Conservation (phyloP, 1,140 invertebrate species). For the Drosophila saltans region DNA sequence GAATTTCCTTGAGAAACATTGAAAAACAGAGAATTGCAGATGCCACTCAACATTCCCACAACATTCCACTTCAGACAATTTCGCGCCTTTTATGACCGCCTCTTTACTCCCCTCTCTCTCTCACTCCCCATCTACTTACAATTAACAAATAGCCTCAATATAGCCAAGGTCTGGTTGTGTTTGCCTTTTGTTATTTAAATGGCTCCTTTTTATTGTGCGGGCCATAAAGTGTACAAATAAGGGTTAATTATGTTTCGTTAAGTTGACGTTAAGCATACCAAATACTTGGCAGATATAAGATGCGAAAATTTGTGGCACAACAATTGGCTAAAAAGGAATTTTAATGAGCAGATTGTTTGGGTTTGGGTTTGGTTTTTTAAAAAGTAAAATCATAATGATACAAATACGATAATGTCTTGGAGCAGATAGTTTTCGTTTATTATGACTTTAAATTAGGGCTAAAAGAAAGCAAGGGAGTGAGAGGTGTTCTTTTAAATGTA, state of each 20-base stretch:
- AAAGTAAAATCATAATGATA: background rate
- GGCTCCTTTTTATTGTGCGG: constrained; percentile 66
- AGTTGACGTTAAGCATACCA: constrained; percentile 49
- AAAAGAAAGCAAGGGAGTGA: no score
- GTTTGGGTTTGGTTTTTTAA: background rate
- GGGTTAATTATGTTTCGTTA: constrained; percentile 70
- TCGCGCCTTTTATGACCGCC: constrained; percentile 27
- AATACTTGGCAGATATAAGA: constrained; percentile 47
- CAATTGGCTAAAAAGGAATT: constrained; percentile 57
- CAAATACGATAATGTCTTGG: background rate
- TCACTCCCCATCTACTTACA: constrained; percentile 5
- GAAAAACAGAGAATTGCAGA: constrained; percentile 12
- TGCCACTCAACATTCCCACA: constrained; percentile 40
- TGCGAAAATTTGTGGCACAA: constrained; percentile 58
- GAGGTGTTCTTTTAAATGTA: no score
- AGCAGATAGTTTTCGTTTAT: background rate
- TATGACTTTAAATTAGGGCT: no score
- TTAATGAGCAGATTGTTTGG: constrained; percentile 45
- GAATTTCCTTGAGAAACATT: constrained; percentile 47
- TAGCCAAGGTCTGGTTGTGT: constrained; percentile 32
- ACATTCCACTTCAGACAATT: constrained; percentile 47
- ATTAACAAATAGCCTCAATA: constrained; percentile 64
- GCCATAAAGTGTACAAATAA: constrained; percentile 77
- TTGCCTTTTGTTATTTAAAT: constrained; percentile 68
- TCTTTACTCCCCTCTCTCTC: background rate